Evolutionary conservation across 2,113 vertebrate species (phyloP), one percentile per base, ranked within the genome.

Genomic region (Labeo rohita): DNA sequence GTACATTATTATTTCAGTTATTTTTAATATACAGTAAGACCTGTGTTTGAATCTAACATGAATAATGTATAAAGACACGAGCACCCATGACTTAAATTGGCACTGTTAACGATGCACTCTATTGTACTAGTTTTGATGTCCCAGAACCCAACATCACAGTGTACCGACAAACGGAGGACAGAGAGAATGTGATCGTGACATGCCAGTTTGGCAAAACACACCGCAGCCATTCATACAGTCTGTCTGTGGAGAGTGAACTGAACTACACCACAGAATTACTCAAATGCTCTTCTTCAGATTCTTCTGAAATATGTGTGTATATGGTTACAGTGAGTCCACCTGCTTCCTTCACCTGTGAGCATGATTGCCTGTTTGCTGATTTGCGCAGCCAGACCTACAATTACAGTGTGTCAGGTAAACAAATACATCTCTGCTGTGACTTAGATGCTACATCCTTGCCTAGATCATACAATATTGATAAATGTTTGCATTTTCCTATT

Each of bases 261-360:
- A 56, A 2, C 49, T 59, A 56, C 49, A 56, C 80, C 8, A 6
- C 50, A 16, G 4, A 6, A 1, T 8, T 28, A 8, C 50, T 13
- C 9, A 1, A 12, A 3, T 76, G 36, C 76, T 1, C 1, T 63
- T 2, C 9, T 45, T 11, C 0, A 72, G 8, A 10, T 63, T 2
- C 9, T 45, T 11, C 0, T 59, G 8, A 10, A 2, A 49, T 34
- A 4, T 56, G 63, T 50, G 8, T 56, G 6, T 87, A 59, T 65
- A 59, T 61, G 18, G n/a, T 83, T 72, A 87, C 36, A n/a, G 80
- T 83, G 21, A 66, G 28, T 4, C 49, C 80, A 70, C 81, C 80
- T 11, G 74, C 39, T 28, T 63, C 65, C 7, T 74, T 87, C 65
- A 84, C 75, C 39, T 87, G 86, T 72, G 74, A 65, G 12, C 39